Evolutionary conservation across 1,140 invertebrate genomes (phyloP).

Genomic region (Ceratosolen fusciceps): DNA sequence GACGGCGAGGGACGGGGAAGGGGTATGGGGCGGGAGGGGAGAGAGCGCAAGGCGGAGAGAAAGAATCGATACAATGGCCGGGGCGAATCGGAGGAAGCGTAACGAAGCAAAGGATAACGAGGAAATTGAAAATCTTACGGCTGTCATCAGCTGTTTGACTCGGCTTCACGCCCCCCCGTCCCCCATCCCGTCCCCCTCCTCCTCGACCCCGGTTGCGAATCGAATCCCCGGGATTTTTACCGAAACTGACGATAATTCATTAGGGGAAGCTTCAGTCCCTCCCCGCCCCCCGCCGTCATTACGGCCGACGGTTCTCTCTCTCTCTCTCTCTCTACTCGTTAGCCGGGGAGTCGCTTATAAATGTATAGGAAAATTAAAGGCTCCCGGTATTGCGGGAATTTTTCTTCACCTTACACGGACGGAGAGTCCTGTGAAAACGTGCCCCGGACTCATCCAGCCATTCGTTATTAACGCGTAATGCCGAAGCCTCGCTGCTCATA

Average conservation of each 20-base stretch:
- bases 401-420: too few relatives aligned
- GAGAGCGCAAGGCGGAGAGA: conserved; percentile 33
- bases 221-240: conserved; percentile 18
- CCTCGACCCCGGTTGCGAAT: background rate
- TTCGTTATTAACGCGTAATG: too few relatives aligned
- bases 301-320: too few relatives aligned
- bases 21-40: conserved; percentile 10
- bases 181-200: background rate
- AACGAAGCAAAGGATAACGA: conserved; percentile 57
- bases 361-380: too few relatives aligned
- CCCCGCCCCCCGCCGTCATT: too few relatives aligned
- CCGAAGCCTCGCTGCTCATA: too few relatives aligned
- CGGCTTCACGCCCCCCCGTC: conserved; percentile 24
- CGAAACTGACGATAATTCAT: conserved; percentile 22
- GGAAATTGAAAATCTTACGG: conserved; percentile 64
- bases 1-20: too few relatives aligned
- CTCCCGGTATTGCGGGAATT: too few relatives aligned
- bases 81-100: conserved; percentile 5
- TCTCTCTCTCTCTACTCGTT: too few relatives aligned
- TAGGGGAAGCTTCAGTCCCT: background rate
- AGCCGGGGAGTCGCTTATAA: too few relatives aligned
- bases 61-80: conserved; percentile 4
- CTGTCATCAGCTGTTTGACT: conserved; percentile 42
- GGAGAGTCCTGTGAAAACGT: too few relatives aligned
- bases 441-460: too few relatives aligned